Conservation (phyloP, 2,888 invertebrate species). For the Rhagonycha lutea region DNA sequence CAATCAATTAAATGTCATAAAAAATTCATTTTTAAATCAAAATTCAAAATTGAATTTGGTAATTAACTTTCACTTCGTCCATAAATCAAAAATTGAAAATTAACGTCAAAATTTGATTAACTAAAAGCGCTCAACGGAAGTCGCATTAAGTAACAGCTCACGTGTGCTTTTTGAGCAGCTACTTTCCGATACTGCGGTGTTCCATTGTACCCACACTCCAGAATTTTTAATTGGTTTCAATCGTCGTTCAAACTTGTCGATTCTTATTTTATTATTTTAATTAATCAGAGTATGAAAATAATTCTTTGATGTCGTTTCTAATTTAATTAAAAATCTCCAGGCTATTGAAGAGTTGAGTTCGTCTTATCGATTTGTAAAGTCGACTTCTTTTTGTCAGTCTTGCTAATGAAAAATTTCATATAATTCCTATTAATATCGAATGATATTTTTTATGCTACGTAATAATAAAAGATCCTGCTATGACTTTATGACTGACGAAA, state of each 20-base stretch:
- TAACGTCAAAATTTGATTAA: neutral
- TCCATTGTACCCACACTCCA: neutral
- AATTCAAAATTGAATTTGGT: neutral
- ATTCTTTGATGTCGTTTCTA: neutral
- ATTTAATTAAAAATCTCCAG: neutral
- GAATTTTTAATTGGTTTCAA: neutral
- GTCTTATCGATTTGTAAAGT: neutral
- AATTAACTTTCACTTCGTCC: neutral
- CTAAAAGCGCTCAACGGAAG: neutral
- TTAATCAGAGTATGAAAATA: neutral
- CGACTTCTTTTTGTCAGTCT: neutral
- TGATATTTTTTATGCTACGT: neutral
- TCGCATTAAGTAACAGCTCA: too few relatives aligned
- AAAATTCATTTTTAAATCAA: neutral
- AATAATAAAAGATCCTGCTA: constrained; percentile 8
- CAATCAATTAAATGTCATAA: neutral
- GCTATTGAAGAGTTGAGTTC: neutral
- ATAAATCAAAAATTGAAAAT: neutral
- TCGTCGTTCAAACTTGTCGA: neutral
- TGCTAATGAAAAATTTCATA: neutral
- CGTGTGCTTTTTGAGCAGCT: too few relatives aligned
- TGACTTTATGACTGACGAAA: constrained; percentile 22
- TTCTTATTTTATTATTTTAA: neutral
- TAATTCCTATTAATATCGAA: neutral
- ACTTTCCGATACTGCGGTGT: neutral